Conservation (phyloP, 2,797 vertebrate species). For the Lepus oiostolus region DNA sequence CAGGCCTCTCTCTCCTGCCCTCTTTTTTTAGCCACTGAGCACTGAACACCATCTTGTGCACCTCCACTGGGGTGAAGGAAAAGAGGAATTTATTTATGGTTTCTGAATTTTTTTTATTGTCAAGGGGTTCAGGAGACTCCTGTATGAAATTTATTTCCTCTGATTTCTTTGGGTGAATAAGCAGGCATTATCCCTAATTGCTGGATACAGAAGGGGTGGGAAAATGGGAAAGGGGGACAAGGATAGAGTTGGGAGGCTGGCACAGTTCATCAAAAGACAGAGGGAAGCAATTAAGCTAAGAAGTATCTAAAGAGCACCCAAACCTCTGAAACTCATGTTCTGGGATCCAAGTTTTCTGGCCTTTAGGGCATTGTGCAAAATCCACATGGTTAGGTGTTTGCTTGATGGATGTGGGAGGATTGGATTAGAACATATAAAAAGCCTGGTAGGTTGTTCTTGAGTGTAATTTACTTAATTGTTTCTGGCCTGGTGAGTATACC, state of each 20-base stretch:
- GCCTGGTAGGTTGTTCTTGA: slow-evolving; percentile 68
- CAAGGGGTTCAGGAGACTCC: slow-evolving; percentile 30
- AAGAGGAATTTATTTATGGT: not conserved
- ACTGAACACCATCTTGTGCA: not conserved
- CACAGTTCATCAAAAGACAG: slow-evolving; percentile 56
- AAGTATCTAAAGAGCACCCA: slow-evolving; percentile 20
- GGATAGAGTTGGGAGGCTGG: slow-evolving; percentile 31
- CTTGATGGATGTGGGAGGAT: slow-evolving; percentile 68
- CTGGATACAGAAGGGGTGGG: not conserved
- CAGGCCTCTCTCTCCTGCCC: not conserved
- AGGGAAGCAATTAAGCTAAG: slow-evolving; percentile 67
- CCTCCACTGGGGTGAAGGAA: not conserved
- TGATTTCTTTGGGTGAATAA: slow-evolving; percentile 36
- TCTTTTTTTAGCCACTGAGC: not conserved
- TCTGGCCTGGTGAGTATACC: slow-evolving; percentile 72
- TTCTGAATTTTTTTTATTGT: not conserved
- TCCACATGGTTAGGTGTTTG: slow-evolving; percentile 52
- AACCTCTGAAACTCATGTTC: slow-evolving; percentile 25
- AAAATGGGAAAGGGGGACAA: not conserved
- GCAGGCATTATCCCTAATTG: not conserved
- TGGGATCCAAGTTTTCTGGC: slow-evolving; percentile 73
- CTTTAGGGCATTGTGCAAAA: slow-evolving; percentile 68
- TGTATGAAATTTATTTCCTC: slow-evolving; percentile 6
- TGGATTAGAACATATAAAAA: slow-evolving; percentile 59
- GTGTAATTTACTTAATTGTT: slow-evolving; percentile 81